Conservation (phyloP, 1,140 invertebrate genomes). For the Ceratina calcarata region DNA sequence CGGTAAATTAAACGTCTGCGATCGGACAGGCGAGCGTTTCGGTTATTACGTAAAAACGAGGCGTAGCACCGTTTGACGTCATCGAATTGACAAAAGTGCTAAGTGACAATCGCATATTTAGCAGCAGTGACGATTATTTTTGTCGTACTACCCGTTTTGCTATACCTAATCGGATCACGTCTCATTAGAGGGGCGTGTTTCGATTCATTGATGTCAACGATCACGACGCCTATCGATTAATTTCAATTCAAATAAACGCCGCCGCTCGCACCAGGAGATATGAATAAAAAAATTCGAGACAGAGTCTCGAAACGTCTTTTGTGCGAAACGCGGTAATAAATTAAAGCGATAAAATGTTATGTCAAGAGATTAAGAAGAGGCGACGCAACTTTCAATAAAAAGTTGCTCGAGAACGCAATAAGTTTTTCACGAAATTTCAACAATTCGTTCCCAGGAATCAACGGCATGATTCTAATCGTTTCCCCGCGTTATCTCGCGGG, state of each 20-base stretch:
- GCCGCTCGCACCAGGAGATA: no score
- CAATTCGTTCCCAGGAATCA: neutral
- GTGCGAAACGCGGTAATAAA: neutral
- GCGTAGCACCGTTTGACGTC: neutral
- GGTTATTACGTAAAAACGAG: neutral
- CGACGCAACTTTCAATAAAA: neutral
- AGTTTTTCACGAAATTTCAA: neutral
- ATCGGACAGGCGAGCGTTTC: neutral
- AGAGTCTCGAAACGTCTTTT: neutral
- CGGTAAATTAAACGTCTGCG: neutral
- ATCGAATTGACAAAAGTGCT: neutral
- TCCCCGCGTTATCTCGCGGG: neutral
- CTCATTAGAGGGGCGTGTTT: neutral
- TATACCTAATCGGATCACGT: neutral
- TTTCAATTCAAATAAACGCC: slow-evolving; percentile 8
- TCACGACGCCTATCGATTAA: neutral
- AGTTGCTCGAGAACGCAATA: neutral
- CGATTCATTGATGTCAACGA: slow-evolving; percentile 9
- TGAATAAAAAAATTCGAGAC: neutral
- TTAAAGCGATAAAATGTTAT: neutral
- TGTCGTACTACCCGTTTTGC: neutral
- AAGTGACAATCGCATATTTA: neutral
- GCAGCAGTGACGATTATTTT: no score
- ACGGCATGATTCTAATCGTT: neutral
- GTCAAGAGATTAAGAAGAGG: neutral